Evolutionary conservation across 2,888 invertebrate genomes (phyloP).

Genomic region (Leucophenga maculata): DNA sequence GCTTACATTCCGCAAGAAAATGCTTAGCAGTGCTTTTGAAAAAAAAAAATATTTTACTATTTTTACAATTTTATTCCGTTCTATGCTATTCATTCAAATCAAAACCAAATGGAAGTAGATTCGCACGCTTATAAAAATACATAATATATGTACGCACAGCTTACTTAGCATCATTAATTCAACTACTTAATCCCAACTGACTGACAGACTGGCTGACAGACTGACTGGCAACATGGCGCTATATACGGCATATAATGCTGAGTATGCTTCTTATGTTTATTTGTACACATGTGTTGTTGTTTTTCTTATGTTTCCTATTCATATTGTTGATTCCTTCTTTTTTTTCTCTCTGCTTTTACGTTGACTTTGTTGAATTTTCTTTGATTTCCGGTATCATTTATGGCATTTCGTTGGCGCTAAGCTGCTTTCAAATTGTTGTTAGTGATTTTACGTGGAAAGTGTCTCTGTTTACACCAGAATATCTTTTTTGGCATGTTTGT

Average conservation of each 20-base stretch:
- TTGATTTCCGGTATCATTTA: conserved; percentile 3
- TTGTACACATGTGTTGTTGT: no score
- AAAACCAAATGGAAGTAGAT: not conserved
- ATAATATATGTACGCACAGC: not conserved
- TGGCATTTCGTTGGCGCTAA: not conserved
- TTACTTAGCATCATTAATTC: no score
- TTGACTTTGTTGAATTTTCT: not conserved
- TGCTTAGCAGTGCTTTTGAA: no score
- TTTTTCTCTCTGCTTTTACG: not conserved
- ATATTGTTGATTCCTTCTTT: not conserved
- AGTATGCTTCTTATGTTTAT: no score
- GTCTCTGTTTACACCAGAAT: not conserved
- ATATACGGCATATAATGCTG: no score
- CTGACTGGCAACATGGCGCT: not conserved
- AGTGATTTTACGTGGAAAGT: not conserved
- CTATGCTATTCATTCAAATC: not conserved
- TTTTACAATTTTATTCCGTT: not conserved
- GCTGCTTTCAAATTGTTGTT: not conserved
- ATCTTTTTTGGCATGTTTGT: not conserved
- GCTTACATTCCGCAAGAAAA: not conserved
- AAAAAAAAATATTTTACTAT: not conserved
- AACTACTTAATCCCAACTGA: no score
- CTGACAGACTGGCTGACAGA: not conserved
- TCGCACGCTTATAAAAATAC: not conserved
- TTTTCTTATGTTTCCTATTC: no score